Conservation (phyloP, 1,140 invertebrate genomes). For the Adelges cooleyi region DNA sequence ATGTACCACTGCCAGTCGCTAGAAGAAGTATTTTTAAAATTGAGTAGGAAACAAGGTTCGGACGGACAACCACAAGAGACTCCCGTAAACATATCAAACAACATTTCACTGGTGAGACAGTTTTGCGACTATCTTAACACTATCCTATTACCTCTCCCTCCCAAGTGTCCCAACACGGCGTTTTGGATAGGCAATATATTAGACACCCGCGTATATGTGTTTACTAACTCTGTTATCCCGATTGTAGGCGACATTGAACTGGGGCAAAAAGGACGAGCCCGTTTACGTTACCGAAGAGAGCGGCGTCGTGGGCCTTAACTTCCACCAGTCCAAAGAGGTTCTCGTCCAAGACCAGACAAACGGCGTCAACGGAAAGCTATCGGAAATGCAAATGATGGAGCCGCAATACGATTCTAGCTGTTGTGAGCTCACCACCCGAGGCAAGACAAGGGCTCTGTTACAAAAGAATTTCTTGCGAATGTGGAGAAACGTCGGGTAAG, state of each 20-base stretch:
- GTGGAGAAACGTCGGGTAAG: slow-evolving; percentile 80
- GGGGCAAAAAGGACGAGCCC: slow-evolving; percentile 66
- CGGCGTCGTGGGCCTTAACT: slow-evolving; percentile 71
- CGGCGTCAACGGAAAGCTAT: slow-evolving; percentile 38
- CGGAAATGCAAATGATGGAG: slow-evolving; percentile 27
- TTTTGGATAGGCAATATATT: neutral
- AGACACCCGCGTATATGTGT: neutral
- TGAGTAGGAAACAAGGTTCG: slow-evolving; percentile 48
- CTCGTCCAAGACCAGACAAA: slow-evolving; percentile 63
- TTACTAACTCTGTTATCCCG: neutral
- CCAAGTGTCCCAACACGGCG: neutral
- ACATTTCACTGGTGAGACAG: slow-evolving; percentile 54
- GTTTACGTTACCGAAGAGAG: slow-evolving; percentile 72
- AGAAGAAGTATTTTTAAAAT: slow-evolving; percentile 88
- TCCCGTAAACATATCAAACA: slow-evolving; percentile 55
- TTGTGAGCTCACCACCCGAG: slow-evolving; percentile 40
- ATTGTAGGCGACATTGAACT: slow-evolving; percentile 56
- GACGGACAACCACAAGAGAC: slow-evolving; percentile 37
- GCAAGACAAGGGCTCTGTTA: slow-evolving; percentile 61
- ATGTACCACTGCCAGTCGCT: slow-evolving; percentile 72
- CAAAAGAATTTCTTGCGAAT: slow-evolving; percentile 87
- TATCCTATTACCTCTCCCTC: neutral
- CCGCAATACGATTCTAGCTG: slow-evolving; percentile 43
- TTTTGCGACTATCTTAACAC: neutral
- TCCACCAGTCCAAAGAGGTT: slow-evolving; percentile 79